Conservation (phyloP, 2,113 vertebrate genomes). For the Strigops habroptila region DNA sequence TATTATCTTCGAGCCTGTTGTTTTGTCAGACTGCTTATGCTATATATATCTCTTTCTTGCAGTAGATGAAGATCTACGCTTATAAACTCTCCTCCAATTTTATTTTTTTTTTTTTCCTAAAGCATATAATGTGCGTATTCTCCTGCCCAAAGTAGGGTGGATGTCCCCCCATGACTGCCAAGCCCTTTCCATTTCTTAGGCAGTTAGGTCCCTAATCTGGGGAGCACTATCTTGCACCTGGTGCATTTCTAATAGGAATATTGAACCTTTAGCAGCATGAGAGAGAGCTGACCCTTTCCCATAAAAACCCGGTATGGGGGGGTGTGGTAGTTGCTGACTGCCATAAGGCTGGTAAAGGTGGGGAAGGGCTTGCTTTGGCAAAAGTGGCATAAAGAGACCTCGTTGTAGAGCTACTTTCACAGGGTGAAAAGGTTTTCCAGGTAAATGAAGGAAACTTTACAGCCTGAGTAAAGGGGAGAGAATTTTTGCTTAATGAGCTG, state of each 20-base stretch:
- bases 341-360: neutral
- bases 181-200: neutral
- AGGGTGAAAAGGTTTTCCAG: neutral
- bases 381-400: neutral
- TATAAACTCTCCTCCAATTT: too few relatives aligned
- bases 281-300: neutral
- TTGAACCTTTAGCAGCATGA: neutral
- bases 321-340: accelerated
- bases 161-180: neutral
- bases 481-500: neutral
- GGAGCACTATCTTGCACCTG: accelerated
- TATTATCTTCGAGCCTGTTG: neutral
- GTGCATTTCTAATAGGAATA: neutral
- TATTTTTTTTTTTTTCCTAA: too few relatives aligned
- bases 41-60: neutral
- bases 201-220: accelerated
- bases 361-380: neutral
- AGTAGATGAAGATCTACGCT: neutral
- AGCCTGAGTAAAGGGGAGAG: neutral
- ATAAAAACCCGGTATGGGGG: accelerated
- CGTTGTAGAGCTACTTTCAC: neutral
- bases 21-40: neutral
- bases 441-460: neutral
- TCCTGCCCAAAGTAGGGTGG: neutral
- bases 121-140: accelerated